These are phyloP conservation scores for Poecile montanus DNA, from an alignment of 2,797 vertebrate genomes.

Conservation along the genomic window DNA sequence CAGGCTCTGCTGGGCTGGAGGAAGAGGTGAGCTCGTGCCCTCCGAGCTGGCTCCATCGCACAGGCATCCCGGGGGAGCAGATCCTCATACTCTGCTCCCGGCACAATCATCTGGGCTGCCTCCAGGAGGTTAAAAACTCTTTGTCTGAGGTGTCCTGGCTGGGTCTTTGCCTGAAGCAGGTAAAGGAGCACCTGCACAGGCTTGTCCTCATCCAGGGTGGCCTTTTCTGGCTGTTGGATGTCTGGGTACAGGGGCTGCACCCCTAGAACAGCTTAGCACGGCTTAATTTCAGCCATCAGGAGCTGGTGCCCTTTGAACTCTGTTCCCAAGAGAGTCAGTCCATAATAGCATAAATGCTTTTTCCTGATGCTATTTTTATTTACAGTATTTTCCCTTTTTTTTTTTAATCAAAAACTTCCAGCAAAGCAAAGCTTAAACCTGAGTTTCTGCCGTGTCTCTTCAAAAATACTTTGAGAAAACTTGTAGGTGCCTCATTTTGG, in stretches of 20 bases:
- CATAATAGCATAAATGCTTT: neutral
- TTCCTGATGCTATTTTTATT: neutral
- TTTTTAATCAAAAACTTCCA: neutral
- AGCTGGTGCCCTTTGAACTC: neutral
- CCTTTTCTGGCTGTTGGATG: neutral
- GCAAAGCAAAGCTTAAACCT: neutral
- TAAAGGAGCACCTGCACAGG: neutral
- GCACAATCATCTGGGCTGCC: neutral
- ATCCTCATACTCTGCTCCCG: neutral
- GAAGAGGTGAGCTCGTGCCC: fast-evolving
- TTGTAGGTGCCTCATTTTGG: neutral
- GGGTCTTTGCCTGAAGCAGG: neutral
- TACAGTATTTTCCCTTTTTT: neutral
- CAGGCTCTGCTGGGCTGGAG: neutral
- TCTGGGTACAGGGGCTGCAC: neutral
- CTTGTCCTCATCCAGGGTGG: fast-evolving
- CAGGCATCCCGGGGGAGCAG: neutral
- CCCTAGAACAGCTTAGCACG: fast-evolving
- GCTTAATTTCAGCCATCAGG: neutral
- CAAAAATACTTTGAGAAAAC: neutral
- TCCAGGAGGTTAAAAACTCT: neutral
- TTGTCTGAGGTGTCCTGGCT: neutral
- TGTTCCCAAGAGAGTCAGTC: neutral
- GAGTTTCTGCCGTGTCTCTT: neutral
- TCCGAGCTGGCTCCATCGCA: neutral